Percentiles rank a stretch among this genome's conserved stretches.
These are phyloP conservation scores for Hemaris fuciformis DNA, from an alignment of 2,888 invertebrate genomes.

Conservation along the genomic window DNA sequence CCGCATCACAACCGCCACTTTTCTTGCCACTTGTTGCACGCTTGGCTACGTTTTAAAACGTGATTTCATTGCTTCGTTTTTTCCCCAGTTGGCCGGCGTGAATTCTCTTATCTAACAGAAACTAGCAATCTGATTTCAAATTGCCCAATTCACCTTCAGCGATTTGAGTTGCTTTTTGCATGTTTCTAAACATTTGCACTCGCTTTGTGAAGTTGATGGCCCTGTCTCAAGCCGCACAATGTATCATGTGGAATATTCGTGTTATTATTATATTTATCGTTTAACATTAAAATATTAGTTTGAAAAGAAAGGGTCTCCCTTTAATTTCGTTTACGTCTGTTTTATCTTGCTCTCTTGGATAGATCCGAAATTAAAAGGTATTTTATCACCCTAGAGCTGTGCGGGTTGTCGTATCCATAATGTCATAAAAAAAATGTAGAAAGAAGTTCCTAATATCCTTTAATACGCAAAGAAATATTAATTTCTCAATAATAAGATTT, in stretches of 20 bases:
- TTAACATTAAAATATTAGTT: no score
- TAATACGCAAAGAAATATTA: background rate
- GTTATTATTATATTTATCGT: no score
- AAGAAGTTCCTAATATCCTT: background rate
- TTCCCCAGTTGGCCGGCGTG: constrained; percentile 42
- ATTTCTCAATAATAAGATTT: background rate
- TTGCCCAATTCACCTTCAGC: constrained; percentile 59
- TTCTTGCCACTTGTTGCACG: constrained; percentile 68
- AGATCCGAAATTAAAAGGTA: no score
- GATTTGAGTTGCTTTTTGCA: constrained; percentile 49
- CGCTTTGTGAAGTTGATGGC: no score
- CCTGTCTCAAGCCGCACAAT: constrained; percentile 51
- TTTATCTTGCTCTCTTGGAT: no score
- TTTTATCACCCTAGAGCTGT: background rate
- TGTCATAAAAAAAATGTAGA: no score
- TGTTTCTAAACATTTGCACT: constrained; percentile 28
- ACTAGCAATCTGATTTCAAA: constrained; percentile 60
- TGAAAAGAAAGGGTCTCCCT: no score
- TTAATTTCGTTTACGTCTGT: no score
- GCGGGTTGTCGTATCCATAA: no score
- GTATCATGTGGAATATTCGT: no score
- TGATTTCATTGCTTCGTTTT: constrained; percentile 68
- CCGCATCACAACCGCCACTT: constrained; percentile 41
- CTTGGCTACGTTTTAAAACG: constrained; percentile 62
- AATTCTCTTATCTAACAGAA: constrained; percentile 58